phyloP scores from a whole-genome alignment of 2,113 vertebrate species.

The Thryonomys swinderianus region DNA sequence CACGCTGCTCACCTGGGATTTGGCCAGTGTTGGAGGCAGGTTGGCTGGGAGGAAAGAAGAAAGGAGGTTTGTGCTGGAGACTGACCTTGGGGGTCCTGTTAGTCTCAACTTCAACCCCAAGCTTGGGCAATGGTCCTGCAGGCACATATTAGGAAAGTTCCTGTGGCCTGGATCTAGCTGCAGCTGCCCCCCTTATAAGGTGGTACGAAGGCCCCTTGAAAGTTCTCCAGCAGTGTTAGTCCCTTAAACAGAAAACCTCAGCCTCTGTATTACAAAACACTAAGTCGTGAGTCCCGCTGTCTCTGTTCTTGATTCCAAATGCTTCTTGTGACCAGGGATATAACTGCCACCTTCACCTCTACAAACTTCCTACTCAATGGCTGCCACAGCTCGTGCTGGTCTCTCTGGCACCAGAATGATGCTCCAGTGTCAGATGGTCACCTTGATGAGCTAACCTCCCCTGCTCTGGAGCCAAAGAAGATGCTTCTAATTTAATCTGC shows the following conservation, averaged over 20 bases:
- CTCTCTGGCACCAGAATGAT: background rate
- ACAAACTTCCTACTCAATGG: background rate
- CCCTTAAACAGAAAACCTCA: background rate
- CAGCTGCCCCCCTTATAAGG: background rate
- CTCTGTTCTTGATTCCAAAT: background rate
- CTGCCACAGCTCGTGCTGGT: background rate
- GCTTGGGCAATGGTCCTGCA: background rate
- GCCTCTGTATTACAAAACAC: background rate
- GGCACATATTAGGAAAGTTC: background rate
- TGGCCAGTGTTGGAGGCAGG: constrained; percentile 94
- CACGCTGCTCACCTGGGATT: constrained; percentile 98
- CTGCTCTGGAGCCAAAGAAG: constrained; percentile 26
- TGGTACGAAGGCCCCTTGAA: background rate
- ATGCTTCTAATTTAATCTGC: background rate
- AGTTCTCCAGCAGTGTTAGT: background rate
- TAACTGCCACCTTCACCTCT: background rate
- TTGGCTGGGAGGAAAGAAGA: constrained; percentile 87
- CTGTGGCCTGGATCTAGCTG: background rate
- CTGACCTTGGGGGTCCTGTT: accelerated
- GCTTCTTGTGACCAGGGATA: background rate
- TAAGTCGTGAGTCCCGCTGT: background rate
- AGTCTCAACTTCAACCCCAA: background rate
- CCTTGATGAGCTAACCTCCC: constrained; percentile 13
- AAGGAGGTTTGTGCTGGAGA: background rate
- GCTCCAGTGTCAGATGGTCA: constrained; percentile 11